phyloP scores from a whole-genome alignment of 2,888 invertebrate species.

The Ormia ochracea region DNA sequence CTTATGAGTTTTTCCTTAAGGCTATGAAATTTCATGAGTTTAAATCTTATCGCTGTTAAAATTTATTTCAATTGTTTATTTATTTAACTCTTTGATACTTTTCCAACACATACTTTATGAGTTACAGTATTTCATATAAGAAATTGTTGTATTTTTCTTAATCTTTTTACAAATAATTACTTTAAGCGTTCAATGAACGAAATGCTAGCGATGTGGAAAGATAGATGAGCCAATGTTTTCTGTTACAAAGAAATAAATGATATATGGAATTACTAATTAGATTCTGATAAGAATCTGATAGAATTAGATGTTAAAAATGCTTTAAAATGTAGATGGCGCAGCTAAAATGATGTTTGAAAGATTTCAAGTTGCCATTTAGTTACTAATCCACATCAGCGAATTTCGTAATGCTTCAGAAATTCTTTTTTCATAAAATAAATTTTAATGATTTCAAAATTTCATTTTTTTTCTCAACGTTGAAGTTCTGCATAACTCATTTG shows the following conservation, averaged over 20 bases:
- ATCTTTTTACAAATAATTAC: neutral
- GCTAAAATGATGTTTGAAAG: too few relatives aligned
- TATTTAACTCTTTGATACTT: constrained; percentile 48
- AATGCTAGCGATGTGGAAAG: neutral
- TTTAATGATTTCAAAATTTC: too few relatives aligned
- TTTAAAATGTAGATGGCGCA: neutral
- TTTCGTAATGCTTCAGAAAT: too few relatives aligned
- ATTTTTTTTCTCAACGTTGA: too few relatives aligned
- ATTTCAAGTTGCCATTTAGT: too few relatives aligned
- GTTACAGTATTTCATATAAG: constrained; percentile 35
- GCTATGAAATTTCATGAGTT: constrained; percentile 64
- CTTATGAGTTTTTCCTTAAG: constrained; percentile 62
- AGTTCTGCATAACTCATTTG: neutral
- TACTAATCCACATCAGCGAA: too few relatives aligned
- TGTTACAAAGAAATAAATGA: neutral
- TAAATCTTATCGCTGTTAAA: constrained; percentile 60
- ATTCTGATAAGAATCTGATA: neutral
- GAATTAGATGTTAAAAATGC: neutral
- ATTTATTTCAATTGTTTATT: constrained; percentile 61
- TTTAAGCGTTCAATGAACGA: neutral
- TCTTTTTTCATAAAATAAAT: too few relatives aligned
- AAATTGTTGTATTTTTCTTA: constrained; percentile 28
- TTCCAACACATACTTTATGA: constrained; percentile 48
- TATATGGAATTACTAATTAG: neutral
- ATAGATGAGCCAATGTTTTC: neutral